Base-by-base conservation (phyloP, 2,888 invertebrate species). In the Aplocera efformata region DNA sequence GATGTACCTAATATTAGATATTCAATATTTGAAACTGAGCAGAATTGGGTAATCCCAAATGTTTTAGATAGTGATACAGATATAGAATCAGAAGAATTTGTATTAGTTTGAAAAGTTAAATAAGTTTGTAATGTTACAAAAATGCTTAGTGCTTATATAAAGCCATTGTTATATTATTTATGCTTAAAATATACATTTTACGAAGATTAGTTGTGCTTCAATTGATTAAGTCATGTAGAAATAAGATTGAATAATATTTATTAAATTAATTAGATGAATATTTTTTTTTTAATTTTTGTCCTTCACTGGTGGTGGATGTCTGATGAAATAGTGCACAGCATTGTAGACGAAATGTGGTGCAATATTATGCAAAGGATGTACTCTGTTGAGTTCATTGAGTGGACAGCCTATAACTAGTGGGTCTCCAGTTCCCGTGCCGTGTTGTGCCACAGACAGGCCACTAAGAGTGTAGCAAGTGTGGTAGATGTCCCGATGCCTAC, bases 391-490 rank as follows among this genome's bases (percentile, higher is more conserved):
- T 83, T 94, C 92, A 79, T 96, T 96, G 41, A 81, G 79, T 3
- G 89, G 81, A 38, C 90, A 79, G 5, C 96, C 95, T 17, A 95
- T 82, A 30, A 94, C 77, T 44, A 86, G 79, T 1, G 90, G 85
- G 41, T 90, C 80, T 8, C 79, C 73, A 3, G 70, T 68, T 3
- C 85, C 82, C 2, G 79, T 79, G 27, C 88, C 86, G 74, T 96
- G 94, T 73, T 99, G 99, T 1, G 98, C 95, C 43, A 99, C 91
- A 8, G 98, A 95, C 29, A 99, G 88, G 2, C 99, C 99, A 80
- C 98, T 97, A 30, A 99, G 85, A 1, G 95, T 94, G 71, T 99
- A 99, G 79, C 99, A 99, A 0, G 98, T 98, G 79, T 99, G 99
- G 78, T 99, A 99, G 53, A 95, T 92, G 86, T 99, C 99, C 58